Evolutionary conservation across 1,140 invertebrate species (phyloP).

Genomic region (Drosophila cardini): DNA sequence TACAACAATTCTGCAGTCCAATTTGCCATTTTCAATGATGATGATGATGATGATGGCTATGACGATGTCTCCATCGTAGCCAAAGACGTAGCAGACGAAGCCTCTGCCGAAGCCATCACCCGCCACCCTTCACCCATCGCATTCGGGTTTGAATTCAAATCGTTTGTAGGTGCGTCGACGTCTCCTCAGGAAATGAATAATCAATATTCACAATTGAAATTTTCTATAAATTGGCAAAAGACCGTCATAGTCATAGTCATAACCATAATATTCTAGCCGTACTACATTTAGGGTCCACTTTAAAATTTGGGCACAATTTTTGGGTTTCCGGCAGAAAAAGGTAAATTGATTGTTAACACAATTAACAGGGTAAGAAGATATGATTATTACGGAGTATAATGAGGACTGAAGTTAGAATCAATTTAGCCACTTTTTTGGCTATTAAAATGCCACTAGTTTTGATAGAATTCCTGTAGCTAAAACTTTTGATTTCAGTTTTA

Average conservation of each 20-base stretch:
- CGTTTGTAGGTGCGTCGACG: conserved; percentile 59
- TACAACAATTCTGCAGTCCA: conserved; percentile 75
- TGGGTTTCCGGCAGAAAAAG: not conserved
- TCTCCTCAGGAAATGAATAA: conserved; percentile 72
- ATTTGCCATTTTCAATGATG: conserved; percentile 71
- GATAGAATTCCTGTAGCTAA: not conserved
- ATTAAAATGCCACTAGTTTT: not conserved
- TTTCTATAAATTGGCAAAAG: conserved; percentile 75
- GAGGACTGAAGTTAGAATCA: not conserved
- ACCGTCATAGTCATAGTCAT: conserved; percentile 41
- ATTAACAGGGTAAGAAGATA: not conserved
- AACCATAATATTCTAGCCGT: conserved; percentile 41
- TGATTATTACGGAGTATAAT: too few relatives aligned
- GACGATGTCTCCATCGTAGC: conserved; percentile 38
- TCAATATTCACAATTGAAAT: conserved; percentile 81
- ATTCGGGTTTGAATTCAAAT: conserved; percentile 23
- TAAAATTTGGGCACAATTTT: conserved; percentile 9
- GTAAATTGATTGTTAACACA: not conserved
- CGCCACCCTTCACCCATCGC: conserved; percentile 21
- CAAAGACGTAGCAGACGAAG: conserved; percentile 25
- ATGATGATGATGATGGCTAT: conserved; percentile 39
- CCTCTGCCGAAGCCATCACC: conserved; percentile 26
- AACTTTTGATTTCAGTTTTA: not conserved
- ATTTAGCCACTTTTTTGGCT: not conserved
- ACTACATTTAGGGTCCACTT: conserved; percentile 5